phyloP scores from a whole-genome alignment of 2,797 vertebrate species.

The Acomys russatus region DNA sequence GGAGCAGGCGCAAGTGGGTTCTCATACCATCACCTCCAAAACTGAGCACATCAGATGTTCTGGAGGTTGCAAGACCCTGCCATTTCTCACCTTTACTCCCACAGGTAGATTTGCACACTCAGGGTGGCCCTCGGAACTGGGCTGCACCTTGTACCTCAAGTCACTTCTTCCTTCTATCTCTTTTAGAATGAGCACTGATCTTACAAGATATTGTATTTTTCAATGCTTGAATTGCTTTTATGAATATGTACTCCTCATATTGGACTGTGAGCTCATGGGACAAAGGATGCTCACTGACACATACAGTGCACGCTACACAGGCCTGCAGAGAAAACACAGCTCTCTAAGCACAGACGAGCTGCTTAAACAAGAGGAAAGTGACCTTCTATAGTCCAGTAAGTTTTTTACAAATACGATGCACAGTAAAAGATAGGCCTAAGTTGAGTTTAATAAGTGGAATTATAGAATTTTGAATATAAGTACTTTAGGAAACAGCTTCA shows the following conservation, averaged over 20 bases:
- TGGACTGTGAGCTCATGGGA: not conserved
- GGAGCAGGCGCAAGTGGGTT: not conserved
- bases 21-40: not conserved
- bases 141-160: not conserved
- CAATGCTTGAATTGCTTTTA: not conserved
- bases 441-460: slow-evolving; percentile 43
- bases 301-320: not conserved
- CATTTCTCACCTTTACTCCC: not conserved
- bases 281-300: not conserved
- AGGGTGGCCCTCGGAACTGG: not conserved
- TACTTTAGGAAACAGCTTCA: slow-evolving; percentile 66
- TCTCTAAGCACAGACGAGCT: not conserved
- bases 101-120: not conserved
- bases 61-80: not conserved
- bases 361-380: not conserved
- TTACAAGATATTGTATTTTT: slow-evolving; percentile 1
- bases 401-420: not conserved
- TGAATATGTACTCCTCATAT: not conserved
- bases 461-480: slow-evolving; percentile 67
- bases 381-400: not conserved
- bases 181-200: not conserved
- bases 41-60: not conserved
- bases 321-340: not conserved
- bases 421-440: not conserved
- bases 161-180: not conserved